These are phyloP conservation scores for Agelas oroides DNA, from an alignment of 37 sponge, comb jelly and placozoan genomes.

Conservation along the genomic window DNA sequence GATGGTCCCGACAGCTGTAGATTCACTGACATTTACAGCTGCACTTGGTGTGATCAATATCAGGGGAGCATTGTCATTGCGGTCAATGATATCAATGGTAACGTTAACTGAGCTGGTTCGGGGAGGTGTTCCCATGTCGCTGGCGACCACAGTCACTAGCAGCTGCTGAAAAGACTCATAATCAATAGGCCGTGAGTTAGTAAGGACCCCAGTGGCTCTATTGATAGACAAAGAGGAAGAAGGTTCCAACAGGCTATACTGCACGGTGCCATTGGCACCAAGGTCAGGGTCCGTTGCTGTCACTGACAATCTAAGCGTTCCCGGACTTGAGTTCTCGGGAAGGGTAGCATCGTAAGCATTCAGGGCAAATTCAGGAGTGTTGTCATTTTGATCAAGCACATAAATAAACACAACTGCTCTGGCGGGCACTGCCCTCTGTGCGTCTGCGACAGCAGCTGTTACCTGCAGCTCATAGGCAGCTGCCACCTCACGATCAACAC, in stretches of 20 bases:
- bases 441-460: constrained; percentile 15
- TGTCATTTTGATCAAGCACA: constrained; percentile 83
- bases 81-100: constrained; percentile 38
- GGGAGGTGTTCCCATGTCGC: constrained; percentile 64
- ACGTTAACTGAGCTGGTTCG: constrained; percentile 38
- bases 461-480: constrained; percentile 36
- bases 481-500: constrained; percentile 37
- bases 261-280: constrained; percentile 27
- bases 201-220: constrained; percentile 35
- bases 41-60: background rate
- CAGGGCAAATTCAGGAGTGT: constrained; percentile 68
- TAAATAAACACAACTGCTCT: constrained; percentile 31
- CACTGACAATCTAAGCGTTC: background rate
- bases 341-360: constrained; percentile 32
- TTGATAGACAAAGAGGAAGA: constrained; percentile 29
- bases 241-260: constrained; percentile 18
- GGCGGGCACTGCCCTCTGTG: constrained; percentile 17
- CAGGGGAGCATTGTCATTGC: constrained; percentile 55
- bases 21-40: constrained; percentile 5
- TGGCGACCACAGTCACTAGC: constrained; percentile 48
- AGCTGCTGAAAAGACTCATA: constrained; percentile 20
- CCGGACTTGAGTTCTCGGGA: constrained; percentile 40
- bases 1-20: constrained; percentile 3
- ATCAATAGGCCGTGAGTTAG: constrained; percentile 38
- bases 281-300: constrained; percentile 49